Evolutionary conservation across 2,113 vertebrate species (phyloP).

Genomic region (Takifugu bimaculatus): DNA sequence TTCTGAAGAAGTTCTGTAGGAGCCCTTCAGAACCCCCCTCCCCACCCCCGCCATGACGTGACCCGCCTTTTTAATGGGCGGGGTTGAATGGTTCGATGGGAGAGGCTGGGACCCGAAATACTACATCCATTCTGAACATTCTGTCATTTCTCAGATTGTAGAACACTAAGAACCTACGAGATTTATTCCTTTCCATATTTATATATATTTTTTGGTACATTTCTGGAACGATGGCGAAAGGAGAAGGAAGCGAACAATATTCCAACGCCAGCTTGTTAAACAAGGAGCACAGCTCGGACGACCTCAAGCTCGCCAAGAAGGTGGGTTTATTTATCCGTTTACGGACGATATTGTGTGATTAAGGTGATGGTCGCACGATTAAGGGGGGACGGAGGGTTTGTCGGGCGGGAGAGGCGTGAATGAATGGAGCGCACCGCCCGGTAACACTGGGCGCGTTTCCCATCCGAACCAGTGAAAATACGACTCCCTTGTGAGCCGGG

Average conservation of each 20-base stretch:
- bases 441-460: neutral
- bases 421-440: conserved; percentile 21
- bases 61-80: conserved; percentile 24
- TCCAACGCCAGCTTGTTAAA: conserved; percentile 68
- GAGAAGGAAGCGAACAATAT: conserved; percentile 72
- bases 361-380: too few relatives aligned
- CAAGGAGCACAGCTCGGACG: conserved; percentile 50
- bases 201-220: neutral
- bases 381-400: neutral
- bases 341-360: too few relatives aligned
- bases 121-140: conserved; percentile 22
- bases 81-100: conserved; percentile 38
- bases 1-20: neutral
- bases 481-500: neutral
- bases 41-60: neutral
- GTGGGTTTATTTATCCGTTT: conserved; percentile 41
- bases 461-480: neutral
- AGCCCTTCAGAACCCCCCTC: too few relatives aligned
- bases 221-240: conserved; percentile 61
- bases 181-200: neutral
- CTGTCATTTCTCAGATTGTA: conserved; percentile 5
- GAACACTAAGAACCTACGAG: too few relatives aligned
- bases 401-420: neutral
- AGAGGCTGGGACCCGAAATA: conserved; percentile 32
- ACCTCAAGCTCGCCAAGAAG: conserved; percentile 42